Conservation (phyloP, 2,888 invertebrate species). For the Malthinus flaveolus region DNA sequence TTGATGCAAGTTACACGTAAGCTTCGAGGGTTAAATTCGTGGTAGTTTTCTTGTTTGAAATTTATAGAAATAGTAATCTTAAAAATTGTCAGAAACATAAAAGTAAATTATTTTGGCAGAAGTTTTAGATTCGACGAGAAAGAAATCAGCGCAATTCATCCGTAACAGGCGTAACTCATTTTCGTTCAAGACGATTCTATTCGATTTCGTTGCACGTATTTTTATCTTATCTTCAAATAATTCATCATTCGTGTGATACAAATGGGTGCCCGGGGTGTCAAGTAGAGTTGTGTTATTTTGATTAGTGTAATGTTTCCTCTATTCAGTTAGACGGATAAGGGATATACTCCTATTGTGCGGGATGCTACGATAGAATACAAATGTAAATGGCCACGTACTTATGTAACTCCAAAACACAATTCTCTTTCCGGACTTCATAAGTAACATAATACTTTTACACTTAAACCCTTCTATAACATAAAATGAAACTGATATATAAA, state of each 20-base stretch:
- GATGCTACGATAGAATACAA: conserved; percentile 44
- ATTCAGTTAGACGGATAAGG: conserved; percentile 47
- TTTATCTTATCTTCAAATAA: conserved; percentile 49
- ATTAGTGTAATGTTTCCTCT: conserved; percentile 50
- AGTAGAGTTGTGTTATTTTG: conserved; percentile 48
- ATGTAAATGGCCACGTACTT: conserved; percentile 37
- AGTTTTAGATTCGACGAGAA: conserved; percentile 34
- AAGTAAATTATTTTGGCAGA: conserved; percentile 26
- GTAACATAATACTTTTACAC: conserved; percentile 25
- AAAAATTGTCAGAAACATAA: conserved; percentile 6
- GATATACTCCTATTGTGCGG: conserved; percentile 44
- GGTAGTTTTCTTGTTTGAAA: no score
- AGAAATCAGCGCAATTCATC: conserved; percentile 35
- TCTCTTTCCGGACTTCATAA: conserved; percentile 17
- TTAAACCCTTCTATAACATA: conserved; percentile 16
- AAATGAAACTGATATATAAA: conserved; percentile 9
- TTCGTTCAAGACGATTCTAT: conserved; percentile 37
- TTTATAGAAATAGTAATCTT: background rate
- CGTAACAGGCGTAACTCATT: conserved; percentile 31
- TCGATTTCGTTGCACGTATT: conserved; percentile 48
- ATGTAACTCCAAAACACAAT: conserved; percentile 11
- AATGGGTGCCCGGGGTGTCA: conserved; percentile 46
- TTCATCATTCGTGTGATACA: conserved; percentile 50
- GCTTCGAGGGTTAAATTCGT: no score
- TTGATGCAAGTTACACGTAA: no score